Base-by-base conservation (phyloP, 2,113 vertebrate genomes). In the Hymenochirus boettgeri region DNA sequence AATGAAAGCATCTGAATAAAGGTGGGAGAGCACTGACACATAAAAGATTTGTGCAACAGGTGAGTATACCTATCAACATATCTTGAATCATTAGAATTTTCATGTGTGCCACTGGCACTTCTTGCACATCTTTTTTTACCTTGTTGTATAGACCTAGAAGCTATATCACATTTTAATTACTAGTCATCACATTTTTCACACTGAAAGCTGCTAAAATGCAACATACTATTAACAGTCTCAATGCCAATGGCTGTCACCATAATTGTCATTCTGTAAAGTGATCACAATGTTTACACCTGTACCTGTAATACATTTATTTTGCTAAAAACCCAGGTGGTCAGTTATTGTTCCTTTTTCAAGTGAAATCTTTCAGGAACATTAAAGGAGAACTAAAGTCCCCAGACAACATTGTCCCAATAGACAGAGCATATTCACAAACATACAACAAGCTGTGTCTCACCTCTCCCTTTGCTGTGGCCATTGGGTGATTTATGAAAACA, bases 151-250 rank as follows among this genome's bases (percentile, higher is more conserved):
- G 54, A 64, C 62, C 62, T 42, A 64, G 52, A 21, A 64, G 62
- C 62, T 64, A 64, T 64, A 56, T 53, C 62, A 64, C 62, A 45
- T 64, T 64, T 56, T 64, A 64, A 64, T 64, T 64, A 64, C 51
- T 56, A 56, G 37, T 55, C 54, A 53, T 64, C 62, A 64, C 62
- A 55, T 64, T 64, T 53, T 64, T 52, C 62, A 46, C 62, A 55
- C 39, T 64, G 37, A 56, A 46, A 64, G 37, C 26, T 45, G 62
- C 55, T 55, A 64, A 64, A 64, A 64, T 64, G 51, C 52, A 55
- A 55, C 62, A 56, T 64, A 56, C 62, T 46, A 56, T 64, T 56
- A 55, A 37, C 52, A 46, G 45, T 46, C 62, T 56, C 13, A 15
- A 35, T 56, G 62, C 62, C 52, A 64, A 51, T 64, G 62, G 62